These are phyloP conservation scores for Hyposmocoma kahamanoa DNA, from an alignment of 1,140 invertebrate species.

Conservation along the genomic window DNA sequence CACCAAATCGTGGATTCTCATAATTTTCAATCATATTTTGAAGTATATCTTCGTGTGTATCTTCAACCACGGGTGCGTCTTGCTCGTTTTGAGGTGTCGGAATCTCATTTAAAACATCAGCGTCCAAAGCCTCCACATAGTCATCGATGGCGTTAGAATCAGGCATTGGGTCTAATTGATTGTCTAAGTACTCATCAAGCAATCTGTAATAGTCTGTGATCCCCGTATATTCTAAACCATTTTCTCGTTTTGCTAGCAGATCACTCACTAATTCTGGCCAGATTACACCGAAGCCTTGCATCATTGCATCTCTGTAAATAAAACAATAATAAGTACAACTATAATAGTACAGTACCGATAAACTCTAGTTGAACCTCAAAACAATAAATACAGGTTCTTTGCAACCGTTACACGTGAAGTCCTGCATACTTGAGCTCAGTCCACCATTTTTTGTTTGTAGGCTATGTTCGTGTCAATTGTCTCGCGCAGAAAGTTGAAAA, in stretches of 20 bases:
- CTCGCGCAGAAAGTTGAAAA: too few species aligned
- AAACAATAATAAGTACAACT: too few species aligned
- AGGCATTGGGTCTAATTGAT: slow-evolving; percentile 44
- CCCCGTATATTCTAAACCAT: slow-evolving; percentile 51
- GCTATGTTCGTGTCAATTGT: too few species aligned
- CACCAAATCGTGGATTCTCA: slow-evolving; percentile 29
- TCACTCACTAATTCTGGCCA: slow-evolving; percentile 59
- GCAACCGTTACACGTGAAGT: too few species aligned
- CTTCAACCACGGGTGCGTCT: slow-evolving; percentile 14
- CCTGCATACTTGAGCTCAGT: too few species aligned
- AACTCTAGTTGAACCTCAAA: too few species aligned
- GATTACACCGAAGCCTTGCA: slow-evolving; percentile 40
- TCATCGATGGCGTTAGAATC: slow-evolving; percentile 33
- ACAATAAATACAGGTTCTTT: too few species aligned
- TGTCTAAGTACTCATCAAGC: slow-evolving; percentile 62
- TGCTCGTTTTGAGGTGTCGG: slow-evolving; percentile 12
- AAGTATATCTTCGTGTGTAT: slow-evolving; percentile 35
- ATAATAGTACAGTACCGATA: too few species aligned
- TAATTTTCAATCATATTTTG: slow-evolving; percentile 50
- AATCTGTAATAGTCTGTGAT: slow-evolving; percentile 58
- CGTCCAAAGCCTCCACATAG: slow-evolving; percentile 34
- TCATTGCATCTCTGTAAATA: slow-evolving; percentile 51
- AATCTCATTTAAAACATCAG: slow-evolving; percentile 42
- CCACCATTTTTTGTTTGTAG: too few species aligned
- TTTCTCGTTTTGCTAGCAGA: slow-evolving; percentile 54